Evolutionary conservation across 92 coral and sea anemone species (phyloP), one percentile per base, ranked within the genome.

Genomic region (Virgularia gustaviana): DNA sequence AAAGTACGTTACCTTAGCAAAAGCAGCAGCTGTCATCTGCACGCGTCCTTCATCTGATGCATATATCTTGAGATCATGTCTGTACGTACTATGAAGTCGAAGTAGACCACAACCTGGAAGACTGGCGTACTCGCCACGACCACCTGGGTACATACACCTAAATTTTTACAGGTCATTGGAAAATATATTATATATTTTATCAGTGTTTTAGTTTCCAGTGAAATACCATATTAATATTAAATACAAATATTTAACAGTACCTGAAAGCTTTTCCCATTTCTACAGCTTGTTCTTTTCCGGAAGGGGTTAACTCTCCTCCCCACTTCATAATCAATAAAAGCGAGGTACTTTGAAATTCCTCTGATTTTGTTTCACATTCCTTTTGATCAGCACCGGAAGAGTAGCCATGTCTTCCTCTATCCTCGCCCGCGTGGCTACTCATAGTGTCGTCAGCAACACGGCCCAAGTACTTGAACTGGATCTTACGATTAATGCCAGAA

Each of bases 41-140:
- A 91, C 97, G 39, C 97, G 78, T 20, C 97, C 97, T 65, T 91
- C 97, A 68, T 91, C 97, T 39, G 97, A 91, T 22, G 97, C 97
- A 68, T 91, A 91, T 52, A 91, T 86, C 66, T 91, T 91, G 61
- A 91, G 82, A 65, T 91, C 97, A 77, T 91, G 97, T 30, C 97
- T 83, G 85, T 91, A 91, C 1, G 97, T 91, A 62, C 97, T 91
- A 74, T 91, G 97, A 35, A 91, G 72, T 63, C 97, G 73, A 49
- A 91, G 72, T n/a, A 91, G 73, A 35, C 97, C 97, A 86, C 89
- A 78, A 45, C 97, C 97, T 16, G 97, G 95, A 15, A 91, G 67
- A 19, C 76, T 83, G 16, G 97, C 88, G 60, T 91, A 91, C 72
- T 83, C 85, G 4, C 96, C 97, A 33, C 90, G 88, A 3, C 97